A percentile compares a stretch with the other conserved stretches of the same genome.
Evolutionary conservation across 1,140 invertebrate genomes (phyloP).

Genomic region (Gerris buenoi): DNA sequence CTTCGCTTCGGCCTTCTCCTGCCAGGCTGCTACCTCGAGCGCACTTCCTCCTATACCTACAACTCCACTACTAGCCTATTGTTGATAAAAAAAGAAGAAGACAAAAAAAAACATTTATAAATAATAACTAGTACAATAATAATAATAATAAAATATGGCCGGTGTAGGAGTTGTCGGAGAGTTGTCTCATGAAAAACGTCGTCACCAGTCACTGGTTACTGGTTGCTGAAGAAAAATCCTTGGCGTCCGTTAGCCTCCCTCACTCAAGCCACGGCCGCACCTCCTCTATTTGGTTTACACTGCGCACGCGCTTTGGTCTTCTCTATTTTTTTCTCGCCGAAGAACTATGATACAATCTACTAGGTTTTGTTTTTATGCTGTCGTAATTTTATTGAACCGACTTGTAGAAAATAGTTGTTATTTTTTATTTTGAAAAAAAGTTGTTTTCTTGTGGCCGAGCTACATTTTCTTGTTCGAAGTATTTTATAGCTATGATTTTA

Average conservation of each 20-base stretch:
- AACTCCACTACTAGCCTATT: not conserved
- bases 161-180: not conserved
- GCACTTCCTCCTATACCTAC: not conserved
- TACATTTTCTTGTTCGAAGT: no score
- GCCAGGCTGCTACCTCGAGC: not conserved
- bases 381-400: no score
- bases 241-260: not conserved
- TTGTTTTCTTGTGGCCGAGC: no score
- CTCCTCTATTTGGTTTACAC: not conserved
- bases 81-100: no score
- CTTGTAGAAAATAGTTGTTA: no score
- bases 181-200: not conserved
- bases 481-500: no score
- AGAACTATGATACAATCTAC: no score
- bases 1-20: not conserved
- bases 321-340: not conserved
- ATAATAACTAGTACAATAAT: not conserved
- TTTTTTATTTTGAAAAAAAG: no score
- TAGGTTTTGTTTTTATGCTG: no score
- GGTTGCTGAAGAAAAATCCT: not conserved
- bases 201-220: not conserved
- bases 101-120: not conserved
- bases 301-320: not conserved
- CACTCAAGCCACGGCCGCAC: not conserved
- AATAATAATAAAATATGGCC: not conserved